A percentile compares a stretch with the other conserved stretches of the same genome.
Evolutionary conservation across 2,888 invertebrate species (phyloP).

Genomic region (Eupelmus urozonus): DNA sequence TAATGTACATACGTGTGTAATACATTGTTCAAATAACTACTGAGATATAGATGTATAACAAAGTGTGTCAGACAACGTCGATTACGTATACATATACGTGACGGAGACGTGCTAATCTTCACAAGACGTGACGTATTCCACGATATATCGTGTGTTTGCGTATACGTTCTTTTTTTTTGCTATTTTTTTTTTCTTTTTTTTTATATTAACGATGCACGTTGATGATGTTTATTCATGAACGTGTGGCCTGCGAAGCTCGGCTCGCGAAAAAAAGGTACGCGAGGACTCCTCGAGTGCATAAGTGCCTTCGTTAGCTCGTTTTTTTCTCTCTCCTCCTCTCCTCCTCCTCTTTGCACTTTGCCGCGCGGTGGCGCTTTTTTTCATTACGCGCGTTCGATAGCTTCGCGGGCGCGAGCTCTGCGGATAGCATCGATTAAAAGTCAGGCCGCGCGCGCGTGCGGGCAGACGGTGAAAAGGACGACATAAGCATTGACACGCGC

Average conservation of each 20-base stretch:
- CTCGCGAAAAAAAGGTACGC: constrained; percentile 57
- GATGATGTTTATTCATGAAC: constrained; percentile 70
- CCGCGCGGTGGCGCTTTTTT: background rate
- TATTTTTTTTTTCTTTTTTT: constrained; percentile 43
- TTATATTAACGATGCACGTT: constrained; percentile 59
- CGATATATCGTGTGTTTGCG: constrained; percentile 16
- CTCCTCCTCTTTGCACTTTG: background rate
- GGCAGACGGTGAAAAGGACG: constrained; percentile 7
- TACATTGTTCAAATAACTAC: constrained; percentile 61
- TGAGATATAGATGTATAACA: constrained; percentile 63
- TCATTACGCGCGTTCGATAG: constrained; percentile 23
- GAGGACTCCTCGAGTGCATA: too few species aligned
- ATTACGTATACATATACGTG: too few species aligned
- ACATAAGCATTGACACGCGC: constrained; percentile 20
- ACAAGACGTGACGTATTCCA: too few species aligned
- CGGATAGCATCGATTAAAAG: constrained; percentile 23
- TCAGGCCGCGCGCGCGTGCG: background rate
- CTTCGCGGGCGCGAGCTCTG: background rate
- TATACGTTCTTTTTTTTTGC: constrained; percentile 9
- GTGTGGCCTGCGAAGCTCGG: constrained; percentile 72
- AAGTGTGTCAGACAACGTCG: constrained; percentile 65
- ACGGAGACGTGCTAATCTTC: too few species aligned
- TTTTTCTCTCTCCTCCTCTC: background rate
- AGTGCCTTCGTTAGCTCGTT: background rate
- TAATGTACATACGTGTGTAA: constrained; percentile 56